Evolutionary conservation across 2,797 vertebrate genomes (phyloP).

Genomic region (Anas georgica): DNA sequence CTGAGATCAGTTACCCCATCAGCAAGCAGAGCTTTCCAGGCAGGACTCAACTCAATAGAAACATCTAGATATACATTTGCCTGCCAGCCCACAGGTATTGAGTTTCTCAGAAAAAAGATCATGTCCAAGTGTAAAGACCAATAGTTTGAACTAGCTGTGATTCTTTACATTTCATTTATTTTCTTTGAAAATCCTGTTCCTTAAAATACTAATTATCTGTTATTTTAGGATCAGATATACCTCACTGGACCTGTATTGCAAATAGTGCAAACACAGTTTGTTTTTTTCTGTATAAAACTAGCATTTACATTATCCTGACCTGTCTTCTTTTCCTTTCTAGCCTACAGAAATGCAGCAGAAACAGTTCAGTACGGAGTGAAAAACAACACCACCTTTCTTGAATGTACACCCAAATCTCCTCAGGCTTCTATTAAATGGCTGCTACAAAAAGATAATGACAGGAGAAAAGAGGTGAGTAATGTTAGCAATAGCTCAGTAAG

Average conservation of each 20-base stretch:
- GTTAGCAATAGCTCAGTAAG: neutral
- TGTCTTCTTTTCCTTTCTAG: conserved; percentile 71
- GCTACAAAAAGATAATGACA: conserved; percentile 94
- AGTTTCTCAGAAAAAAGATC: neutral
- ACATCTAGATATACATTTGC: neutral
- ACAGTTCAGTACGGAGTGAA: conserved; percentile 93
- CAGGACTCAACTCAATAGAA: neutral
- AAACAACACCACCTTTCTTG: conserved; percentile 98
- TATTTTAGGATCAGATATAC: neutral
- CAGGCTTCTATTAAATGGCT: conserved; percentile 95
- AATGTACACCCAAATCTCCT: conserved; percentile 93
- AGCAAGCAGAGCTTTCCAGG: neutral
- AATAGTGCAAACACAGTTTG: neutral
- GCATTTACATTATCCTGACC: neutral
- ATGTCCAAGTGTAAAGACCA: neutral
- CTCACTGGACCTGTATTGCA: neutral
- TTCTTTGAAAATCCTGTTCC: neutral
- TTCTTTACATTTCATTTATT: neutral
- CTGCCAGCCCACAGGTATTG: neutral
- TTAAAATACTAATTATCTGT: neutral
- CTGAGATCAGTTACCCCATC: neutral
- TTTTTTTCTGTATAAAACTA: neutral
- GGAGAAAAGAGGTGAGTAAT: conserved; percentile 93
- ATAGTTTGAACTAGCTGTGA: neutral
- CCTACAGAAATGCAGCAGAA: conserved; percentile 95